phyloP scores from a whole-genome alignment of 2,113 vertebrate genomes.

The Thalassoma bifasciatum region DNA sequence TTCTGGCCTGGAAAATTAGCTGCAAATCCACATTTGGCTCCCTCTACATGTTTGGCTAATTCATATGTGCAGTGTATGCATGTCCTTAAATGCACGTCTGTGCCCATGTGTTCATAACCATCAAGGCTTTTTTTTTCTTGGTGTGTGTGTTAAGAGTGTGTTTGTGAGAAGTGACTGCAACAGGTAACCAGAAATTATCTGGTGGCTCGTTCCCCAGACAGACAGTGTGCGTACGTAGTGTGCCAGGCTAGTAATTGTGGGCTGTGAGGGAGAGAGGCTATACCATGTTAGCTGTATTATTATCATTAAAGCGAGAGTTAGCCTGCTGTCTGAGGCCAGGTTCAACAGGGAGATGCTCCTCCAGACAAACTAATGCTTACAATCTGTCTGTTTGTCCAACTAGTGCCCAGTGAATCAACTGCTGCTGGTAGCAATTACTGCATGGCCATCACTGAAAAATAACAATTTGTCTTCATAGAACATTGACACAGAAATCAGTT shows the following conservation, averaged over 20 bases:
- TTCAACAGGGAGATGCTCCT: constrained; percentile 60
- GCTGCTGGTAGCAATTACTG: constrained; percentile 64
- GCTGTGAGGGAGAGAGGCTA: constrained; percentile 77
- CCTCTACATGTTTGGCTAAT: constrained; percentile 37
- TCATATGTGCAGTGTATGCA: constrained; percentile 20
- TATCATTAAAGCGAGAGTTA: constrained; percentile 82
- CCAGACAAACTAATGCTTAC: constrained; percentile 75
- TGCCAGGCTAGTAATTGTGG: constrained; percentile 82
- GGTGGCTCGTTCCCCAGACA: constrained; percentile 81
- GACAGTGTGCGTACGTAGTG: constrained; percentile 78
- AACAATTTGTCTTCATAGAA: constrained; percentile 65
- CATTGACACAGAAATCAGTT: constrained; percentile 35
- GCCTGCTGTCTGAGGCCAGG: constrained; percentile 75
- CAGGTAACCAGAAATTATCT: constrained; percentile 84
- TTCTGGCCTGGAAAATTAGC: constrained; percentile 52
- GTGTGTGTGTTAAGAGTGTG: constrained; percentile 64
- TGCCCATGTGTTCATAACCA: constrained; percentile 22
- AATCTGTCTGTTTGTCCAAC: constrained; percentile 60
- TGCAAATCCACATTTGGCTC: constrained; percentile 51
- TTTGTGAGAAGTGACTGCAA: constrained; percentile 74
- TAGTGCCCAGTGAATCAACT: constrained; percentile 62
- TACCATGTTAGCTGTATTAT: constrained; percentile 82
- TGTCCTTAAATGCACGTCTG: constrained; percentile 24
- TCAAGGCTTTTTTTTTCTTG: constrained; percentile 11
- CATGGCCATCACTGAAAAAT: constrained; percentile 63